Percentiles rank a stretch among this genome's conserved stretches.
phyloP scores from a whole-genome alignment of 2,113 vertebrate species.

The Crypturellus undulatus region DNA sequence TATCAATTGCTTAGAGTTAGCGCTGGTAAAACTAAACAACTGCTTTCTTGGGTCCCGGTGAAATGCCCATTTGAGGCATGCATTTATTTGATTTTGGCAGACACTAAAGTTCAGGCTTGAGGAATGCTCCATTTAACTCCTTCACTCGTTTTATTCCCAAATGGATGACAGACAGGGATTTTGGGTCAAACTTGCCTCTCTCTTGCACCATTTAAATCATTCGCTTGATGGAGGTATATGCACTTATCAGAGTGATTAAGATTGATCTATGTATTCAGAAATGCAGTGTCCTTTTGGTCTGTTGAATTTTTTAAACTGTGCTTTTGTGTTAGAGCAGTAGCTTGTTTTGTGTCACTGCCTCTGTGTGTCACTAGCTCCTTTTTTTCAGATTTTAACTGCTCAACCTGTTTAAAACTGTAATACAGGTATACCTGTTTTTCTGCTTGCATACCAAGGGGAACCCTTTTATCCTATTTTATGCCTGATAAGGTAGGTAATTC shows the following conservation, averaged over 20 bases:
- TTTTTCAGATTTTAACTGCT: not conserved
- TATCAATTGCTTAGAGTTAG: not conserved
- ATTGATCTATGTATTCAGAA: not conserved
- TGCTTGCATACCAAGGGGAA: not conserved
- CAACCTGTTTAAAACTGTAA: not conserved
- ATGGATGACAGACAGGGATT: not conserved
- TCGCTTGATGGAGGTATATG: not conserved
- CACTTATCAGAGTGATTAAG: not conserved
- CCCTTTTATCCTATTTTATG: not conserved
- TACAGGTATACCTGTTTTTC: not conserved
- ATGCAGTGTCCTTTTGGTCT: not conserved
- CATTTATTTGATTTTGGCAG: not conserved
- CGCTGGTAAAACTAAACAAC: not conserved
- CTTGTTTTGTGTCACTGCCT: not conserved
- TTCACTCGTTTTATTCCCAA: not conserved
- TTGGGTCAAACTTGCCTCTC: not conserved
- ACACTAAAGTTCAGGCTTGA: not conserved
- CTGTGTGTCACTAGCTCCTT: not conserved
- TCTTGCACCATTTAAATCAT: not conserved
- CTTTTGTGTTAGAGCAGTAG: not conserved
- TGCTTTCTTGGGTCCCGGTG: not conserved
- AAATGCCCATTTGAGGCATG: not conserved
- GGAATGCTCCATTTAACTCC: not conserved
- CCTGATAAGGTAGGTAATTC: not conserved
- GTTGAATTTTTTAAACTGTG: not conserved